These are phyloP conservation scores for Chiloscyllium plagiosum DNA, from an alignment of 2,113 vertebrate genomes.

Conservation along the genomic window DNA sequence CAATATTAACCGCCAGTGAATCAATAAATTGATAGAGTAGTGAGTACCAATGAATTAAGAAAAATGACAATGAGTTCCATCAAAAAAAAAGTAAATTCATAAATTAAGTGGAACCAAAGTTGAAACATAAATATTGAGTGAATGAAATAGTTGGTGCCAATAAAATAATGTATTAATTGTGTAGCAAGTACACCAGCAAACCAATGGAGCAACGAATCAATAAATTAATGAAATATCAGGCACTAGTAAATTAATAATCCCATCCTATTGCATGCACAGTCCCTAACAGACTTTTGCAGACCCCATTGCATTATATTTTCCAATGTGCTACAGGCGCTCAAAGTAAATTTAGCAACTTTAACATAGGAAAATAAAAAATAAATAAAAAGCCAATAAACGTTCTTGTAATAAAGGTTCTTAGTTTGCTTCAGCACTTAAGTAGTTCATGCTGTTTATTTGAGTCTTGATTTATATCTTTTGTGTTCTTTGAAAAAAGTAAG, in stretches of 20 bases:
- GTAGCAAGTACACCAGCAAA: neutral
- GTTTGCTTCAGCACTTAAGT: neutral
- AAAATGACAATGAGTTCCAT: neutral
- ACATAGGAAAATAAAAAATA: neutral
- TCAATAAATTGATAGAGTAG: slow-evolving; percentile 15
- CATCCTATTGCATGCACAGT: neutral
- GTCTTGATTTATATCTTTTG: neutral
- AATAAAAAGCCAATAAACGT: neutral
- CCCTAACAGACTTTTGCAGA: neutral
- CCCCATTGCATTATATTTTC: neutral
- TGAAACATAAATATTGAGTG: neutral
- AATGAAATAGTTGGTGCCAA: neutral
- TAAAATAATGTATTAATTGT: neutral
- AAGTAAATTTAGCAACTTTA: neutral
- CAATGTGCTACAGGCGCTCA: neutral
- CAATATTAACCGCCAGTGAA: neutral
- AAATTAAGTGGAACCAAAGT: neutral
- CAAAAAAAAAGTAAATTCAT: neutral
- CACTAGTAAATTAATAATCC: slow-evolving; percentile 3
- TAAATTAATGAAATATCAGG: neutral
- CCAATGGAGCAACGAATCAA: slow-evolving; percentile 1
- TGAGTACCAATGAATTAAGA: neutral
- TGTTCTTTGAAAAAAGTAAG: neutral
- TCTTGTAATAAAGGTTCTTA: neutral
- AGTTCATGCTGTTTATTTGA: neutral